phyloP scores from a whole-genome alignment of 2,797 vertebrate species.

The Champsocephalus gunnari region DNA sequence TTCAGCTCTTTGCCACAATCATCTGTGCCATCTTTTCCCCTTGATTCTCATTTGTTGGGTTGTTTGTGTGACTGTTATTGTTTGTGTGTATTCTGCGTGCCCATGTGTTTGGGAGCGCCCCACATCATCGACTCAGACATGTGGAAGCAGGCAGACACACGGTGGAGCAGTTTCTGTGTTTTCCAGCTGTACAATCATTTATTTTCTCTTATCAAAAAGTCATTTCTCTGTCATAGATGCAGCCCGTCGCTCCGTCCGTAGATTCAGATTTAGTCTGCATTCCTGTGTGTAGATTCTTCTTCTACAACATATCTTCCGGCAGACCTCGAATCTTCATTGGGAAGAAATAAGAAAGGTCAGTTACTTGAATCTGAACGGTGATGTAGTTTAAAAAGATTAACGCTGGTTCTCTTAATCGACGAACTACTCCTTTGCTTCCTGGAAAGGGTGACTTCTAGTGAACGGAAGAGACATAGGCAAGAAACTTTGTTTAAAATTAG shows the following conservation, averaged over 20 bases:
- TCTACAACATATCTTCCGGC: conserved; percentile 67
- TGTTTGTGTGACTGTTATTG: conserved; percentile 21
- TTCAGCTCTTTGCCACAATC: conserved; percentile 63
- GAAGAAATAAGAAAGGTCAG: conserved; percentile 28
- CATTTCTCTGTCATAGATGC: conserved; percentile 16
- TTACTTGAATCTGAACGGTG: conserved; percentile 26
- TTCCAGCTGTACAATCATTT: conserved; percentile 48
- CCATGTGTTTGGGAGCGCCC: conserved; percentile 7
- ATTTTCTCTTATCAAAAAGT: conserved; percentile 46
- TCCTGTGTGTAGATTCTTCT: background rate
- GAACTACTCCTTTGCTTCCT: background rate
- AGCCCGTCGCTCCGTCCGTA: background rate
- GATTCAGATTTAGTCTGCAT: background rate
- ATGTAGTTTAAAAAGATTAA: conserved; percentile 29
- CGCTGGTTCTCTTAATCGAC: conserved; percentile 22
- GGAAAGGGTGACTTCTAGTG: conserved; percentile 27
- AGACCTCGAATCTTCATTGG: conserved; percentile 67
- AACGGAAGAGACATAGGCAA: conserved; percentile 4
- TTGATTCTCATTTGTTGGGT: background rate
- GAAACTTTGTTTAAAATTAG: background rate
- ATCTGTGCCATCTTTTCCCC: conserved; percentile 18
- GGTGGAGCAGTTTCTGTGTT: conserved; percentile 5
- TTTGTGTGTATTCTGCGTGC: conserved; percentile 26
- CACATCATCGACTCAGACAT: conserved; percentile 8
- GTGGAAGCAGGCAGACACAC: conserved; percentile 58